Base-by-base conservation (phyloP, 2,113 vertebrate genomes). In the Pseudopipra pipra region DNA sequence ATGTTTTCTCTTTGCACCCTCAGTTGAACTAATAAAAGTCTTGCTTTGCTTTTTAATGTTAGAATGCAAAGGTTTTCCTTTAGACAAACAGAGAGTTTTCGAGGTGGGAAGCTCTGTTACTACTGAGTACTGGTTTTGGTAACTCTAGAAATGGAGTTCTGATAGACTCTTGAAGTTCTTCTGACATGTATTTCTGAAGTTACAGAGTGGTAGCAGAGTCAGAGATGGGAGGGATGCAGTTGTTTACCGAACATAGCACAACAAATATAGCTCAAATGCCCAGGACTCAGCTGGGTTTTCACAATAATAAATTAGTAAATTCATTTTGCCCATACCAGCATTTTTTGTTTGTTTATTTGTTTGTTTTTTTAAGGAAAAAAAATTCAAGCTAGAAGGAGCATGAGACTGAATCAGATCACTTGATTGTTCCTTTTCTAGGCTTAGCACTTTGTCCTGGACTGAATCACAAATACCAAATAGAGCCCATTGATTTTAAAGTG, bases 191-290 rank as follows among this genome's bases (percentile, higher is more conserved):
- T 65, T 68, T 62, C 61, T 44, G 46, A 70, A 67, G 30, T 11
- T 21, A 14, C 21, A 46, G 44, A 46, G 46, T 11, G 31, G 27
- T 4, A 37, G 43, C 25, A 46, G 15, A 47, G 13, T 56, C 33
- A 74, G 51, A 59, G 23, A 27, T 43, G 12, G 16, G 46, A 55
- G 12, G 20, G 24, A 43, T 71, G 14, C 22, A 47, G 8, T 19
- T 8, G 23, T 59, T 73, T 20, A 25, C 33, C 19, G 27, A 13
- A 3, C 54, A 25, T 3, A 23, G 33, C 31, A 31, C 43, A 59
- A 12, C 2, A 1, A 6, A 20, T 1, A 4, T 1, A 25, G 5
- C 55, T 22, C 20, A 56, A 56, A 33, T 56, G 18, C 12, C 20
- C 19, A 22, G 31, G 55, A 56, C 12, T 56, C 33, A 21, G 20